A percentile compares a stretch with the other conserved stretches of the same genome.
Conservation (phyloP, 2,888 invertebrate species). For the Plemyria rubiginata region DNA sequence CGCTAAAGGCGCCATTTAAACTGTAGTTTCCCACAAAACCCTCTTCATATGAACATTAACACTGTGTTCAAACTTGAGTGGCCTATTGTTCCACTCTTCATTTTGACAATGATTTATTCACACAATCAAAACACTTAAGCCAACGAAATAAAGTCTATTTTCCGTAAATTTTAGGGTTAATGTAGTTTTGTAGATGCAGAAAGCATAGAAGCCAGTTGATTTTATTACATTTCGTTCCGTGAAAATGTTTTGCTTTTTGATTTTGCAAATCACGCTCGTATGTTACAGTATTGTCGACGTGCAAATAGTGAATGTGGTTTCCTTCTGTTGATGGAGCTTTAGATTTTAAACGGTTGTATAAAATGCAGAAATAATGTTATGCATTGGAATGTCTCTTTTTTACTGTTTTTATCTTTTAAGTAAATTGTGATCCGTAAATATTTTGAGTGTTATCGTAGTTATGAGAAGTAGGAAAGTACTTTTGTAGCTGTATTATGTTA, state of each 20-base stretch:
- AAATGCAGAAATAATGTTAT: too few relatives aligned
- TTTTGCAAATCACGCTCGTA: constrained; percentile 36
- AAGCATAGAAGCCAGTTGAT: constrained; percentile 62
- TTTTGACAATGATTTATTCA: constrained; percentile 42
- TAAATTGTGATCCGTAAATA: too few relatives aligned
- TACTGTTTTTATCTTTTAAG: too few relatives aligned
- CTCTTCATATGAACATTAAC: constrained; percentile 70
- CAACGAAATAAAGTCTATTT: constrained; percentile 38
- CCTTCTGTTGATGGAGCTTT: not conserved
- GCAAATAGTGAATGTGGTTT: constrained; percentile 12
- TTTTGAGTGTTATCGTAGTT: too few relatives aligned
- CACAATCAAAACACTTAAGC: constrained; percentile 26
- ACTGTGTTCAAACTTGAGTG: constrained; percentile 62
- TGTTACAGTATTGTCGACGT: constrained; percentile 22
- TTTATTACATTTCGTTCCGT: constrained; percentile 67
- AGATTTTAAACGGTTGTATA: too few relatives aligned
- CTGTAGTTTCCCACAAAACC: constrained; percentile 50
- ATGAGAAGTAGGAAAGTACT: too few relatives aligned
- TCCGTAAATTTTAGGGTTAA: constrained; percentile 21
- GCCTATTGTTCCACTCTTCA: constrained; percentile 65
- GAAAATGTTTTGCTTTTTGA: constrained; percentile 55
- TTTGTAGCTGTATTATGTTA: too few relatives aligned
- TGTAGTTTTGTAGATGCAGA: constrained; percentile 37
- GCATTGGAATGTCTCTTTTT: too few relatives aligned
- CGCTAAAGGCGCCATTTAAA: constrained; percentile 39